Evolutionary conservation across 1,140 invertebrate genomes (phyloP).

Genomic region (Drosophila lowei): DNA sequence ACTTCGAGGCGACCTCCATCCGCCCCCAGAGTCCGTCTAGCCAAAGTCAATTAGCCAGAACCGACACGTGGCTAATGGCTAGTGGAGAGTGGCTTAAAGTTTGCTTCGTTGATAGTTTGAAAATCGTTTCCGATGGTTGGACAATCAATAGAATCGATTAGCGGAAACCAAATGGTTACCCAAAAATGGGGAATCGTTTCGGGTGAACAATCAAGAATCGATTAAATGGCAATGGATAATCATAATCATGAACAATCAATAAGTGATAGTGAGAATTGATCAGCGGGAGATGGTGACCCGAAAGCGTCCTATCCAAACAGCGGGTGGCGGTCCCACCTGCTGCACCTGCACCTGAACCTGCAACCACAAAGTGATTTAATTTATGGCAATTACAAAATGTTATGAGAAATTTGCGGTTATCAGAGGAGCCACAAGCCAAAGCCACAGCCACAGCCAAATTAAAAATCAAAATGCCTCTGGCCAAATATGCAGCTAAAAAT

Average conservation of each 20-base stretch:
- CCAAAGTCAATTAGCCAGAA: conserved; percentile 32
- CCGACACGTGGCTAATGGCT: conserved; percentile 8
- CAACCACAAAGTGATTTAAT: conserved; percentile 34
- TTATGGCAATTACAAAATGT: conserved; percentile 49
- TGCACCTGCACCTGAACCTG: not conserved
- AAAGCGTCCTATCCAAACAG: too few relatives aligned
- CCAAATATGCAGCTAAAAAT: conserved; percentile 45
- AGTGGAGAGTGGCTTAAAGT: not conserved
- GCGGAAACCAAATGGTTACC: too few relatives aligned
- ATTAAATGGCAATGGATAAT: too few relatives aligned
- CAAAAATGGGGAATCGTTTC: too few relatives aligned
- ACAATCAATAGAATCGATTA: too few relatives aligned
- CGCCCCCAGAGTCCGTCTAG: not conserved
- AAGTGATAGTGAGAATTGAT: conserved; percentile 15
- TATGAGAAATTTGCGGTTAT: conserved; percentile 49
- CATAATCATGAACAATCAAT: too few relatives aligned
- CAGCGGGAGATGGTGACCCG: not conserved
- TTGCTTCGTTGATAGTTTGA: not conserved
- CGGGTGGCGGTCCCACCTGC: not conserved
- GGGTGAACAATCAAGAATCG: too few relatives aligned
- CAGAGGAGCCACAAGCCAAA: conserved; percentile 1
- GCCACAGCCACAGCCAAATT: conserved; percentile 42
- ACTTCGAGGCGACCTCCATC: not conserved
- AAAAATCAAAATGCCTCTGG: conserved; percentile 53
- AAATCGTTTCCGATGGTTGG: too few relatives aligned